Evolutionary conservation across 2,113 vertebrate genomes (phyloP).

Genomic region (Saccopteryx leptura): DNA sequence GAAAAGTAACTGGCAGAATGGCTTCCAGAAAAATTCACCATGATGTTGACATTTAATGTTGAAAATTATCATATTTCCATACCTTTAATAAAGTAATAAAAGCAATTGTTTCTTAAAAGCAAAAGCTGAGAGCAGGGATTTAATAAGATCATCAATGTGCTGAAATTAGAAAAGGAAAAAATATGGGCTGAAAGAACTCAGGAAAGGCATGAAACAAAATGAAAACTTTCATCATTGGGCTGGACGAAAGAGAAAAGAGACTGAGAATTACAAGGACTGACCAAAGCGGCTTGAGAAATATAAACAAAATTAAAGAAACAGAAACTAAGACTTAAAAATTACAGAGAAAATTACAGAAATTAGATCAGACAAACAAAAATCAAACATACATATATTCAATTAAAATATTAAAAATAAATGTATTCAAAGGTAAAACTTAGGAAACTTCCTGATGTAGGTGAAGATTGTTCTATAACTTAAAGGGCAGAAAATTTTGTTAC

Average conservation of each 20-base stretch:
- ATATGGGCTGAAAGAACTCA: not conserved
- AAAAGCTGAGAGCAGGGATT: not conserved
- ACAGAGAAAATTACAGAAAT: not conserved
- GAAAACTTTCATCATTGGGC: not conserved
- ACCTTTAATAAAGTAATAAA: not conserved
- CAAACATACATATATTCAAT: not conserved
- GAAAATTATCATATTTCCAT: not conserved
- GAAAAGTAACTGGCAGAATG: slow-evolving; percentile 16
- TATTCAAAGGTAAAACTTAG: not conserved
- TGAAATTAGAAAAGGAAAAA: not conserved
- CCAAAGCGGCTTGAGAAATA: not conserved
- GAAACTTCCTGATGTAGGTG: not conserved
- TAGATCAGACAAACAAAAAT: not conserved
- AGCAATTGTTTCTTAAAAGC: not conserved
- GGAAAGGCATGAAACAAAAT: not conserved
- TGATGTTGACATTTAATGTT: not conserved
- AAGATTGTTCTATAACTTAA: not conserved
- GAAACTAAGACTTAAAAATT: not conserved
- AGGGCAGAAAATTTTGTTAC: not conserved
- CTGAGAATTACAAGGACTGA: not conserved
- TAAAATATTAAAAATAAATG: not conserved
- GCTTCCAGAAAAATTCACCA: not conserved
- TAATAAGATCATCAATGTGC: not conserved
- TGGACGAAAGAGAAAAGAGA: not conserved
- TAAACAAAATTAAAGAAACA: not conserved